Conservation (phyloP, 2,113 vertebrate genomes). For the Eidolon helvum region DNA sequence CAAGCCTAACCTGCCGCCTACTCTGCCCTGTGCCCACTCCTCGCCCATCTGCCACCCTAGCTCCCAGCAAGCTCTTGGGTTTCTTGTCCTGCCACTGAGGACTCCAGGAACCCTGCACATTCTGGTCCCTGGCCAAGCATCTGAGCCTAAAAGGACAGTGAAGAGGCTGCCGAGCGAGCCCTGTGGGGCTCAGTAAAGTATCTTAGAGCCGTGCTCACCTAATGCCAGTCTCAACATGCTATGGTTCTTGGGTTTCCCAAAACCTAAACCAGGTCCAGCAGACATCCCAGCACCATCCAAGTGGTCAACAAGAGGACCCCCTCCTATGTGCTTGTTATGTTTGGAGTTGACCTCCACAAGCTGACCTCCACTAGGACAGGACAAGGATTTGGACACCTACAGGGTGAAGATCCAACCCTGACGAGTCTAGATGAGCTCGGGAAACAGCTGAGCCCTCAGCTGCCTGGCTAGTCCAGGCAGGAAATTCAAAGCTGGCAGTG, state of each 20-base stretch:
- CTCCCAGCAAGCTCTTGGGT: not conserved
- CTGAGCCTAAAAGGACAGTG: slow-evolving; percentile 78
- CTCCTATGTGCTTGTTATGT: slow-evolving; percentile 90
- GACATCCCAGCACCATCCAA: slow-evolving; percentile 85
- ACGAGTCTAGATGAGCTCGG: not conserved
- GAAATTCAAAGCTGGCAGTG: not conserved
- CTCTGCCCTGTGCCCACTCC: not conserved
- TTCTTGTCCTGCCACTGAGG: slow-evolving; percentile 52
- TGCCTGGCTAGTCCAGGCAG: not conserved
- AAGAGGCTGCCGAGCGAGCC: slow-evolving; percentile 83
- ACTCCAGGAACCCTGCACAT: slow-evolving; percentile 66
- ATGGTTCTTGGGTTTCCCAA: slow-evolving; percentile 97
- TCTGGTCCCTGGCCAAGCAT: slow-evolving; percentile 86
- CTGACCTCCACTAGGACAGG: not conserved
- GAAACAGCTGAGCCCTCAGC: not conserved
- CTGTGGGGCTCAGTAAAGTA: slow-evolving; percentile 83
- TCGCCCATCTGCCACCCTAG: not conserved
- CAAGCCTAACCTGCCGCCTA: not conserved
- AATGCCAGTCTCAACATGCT: slow-evolving; percentile 95
- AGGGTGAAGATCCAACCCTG: not conserved
- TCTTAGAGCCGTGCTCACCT: slow-evolving; percentile 84
- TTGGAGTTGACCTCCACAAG: slow-evolving; percentile 77
- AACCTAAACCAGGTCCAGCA: slow-evolving; percentile 92
- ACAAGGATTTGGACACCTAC: not conserved
- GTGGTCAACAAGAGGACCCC: slow-evolving; percentile 89